Evolutionary conservation across 1,140 invertebrate species (phyloP), one percentile per base, ranked within the genome.

Genomic region (Drosophila bifasciata): DNA sequence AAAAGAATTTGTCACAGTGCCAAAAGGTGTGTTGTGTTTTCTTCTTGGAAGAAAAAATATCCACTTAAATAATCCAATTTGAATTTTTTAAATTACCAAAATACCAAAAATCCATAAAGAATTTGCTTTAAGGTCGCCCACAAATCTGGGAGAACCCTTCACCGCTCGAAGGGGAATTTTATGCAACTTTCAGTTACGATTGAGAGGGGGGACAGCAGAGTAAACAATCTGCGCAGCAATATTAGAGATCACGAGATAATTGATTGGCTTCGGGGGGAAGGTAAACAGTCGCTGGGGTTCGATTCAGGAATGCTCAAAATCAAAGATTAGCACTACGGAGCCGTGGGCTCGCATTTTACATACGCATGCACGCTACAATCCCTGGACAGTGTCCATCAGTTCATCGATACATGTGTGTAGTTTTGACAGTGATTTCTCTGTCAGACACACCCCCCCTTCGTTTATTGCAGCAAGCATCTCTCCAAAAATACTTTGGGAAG

Each of bases 21-120:
- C 81, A 86, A 86, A 86, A 86, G 81, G 81, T 86, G 81, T 85
- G 56, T 60, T 85, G 56, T 60, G 19, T 21, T 2, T 60, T 71
- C 48, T 36, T 15, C 57, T 72, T 73, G 70, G 69, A 73, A 73
- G 62, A 73, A 72, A 73, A 72, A 73, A 72, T 64, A 36, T 39
- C 41, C 48, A 41, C 50, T 43, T 45, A 68, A 72, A 60, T 55
- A 21, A 51, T 68, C 15, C 44, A 50, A 28, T 17, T 52, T 68
- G 45, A 4, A 13, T 36, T 36, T 36, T 36, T 4, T 11, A 36
- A 36, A 36, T 36, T 13, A 36, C 61, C 40, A 45, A 67, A 39
- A 40, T 55, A 45, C 62, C n/a, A n/a, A n/a, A 39, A 41, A 40
- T 16, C n/a, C n/a, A 28, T 32, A 68, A 40, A 48, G 11, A 68